A percentile compares a stretch with the other conserved stretches of the same genome.
phyloP scores from a whole-genome alignment of 2,113 vertebrate species.

The Lethenteron reissneri region DNA sequence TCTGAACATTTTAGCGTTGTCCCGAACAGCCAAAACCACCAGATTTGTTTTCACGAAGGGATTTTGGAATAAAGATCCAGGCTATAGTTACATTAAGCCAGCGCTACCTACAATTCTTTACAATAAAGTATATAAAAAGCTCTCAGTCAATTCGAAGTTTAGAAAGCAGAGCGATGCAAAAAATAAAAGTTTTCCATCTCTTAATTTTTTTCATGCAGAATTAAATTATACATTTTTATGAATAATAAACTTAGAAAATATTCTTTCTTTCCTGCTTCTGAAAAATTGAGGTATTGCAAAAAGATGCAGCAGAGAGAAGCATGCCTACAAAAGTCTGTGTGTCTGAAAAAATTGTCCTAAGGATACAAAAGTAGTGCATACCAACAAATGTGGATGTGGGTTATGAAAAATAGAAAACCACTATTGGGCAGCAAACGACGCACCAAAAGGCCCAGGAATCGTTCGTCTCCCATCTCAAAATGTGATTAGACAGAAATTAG shows the following conservation, averaged over 20 bases:
- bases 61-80: slow-evolving; percentile 1
- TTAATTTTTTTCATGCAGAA: slow-evolving; percentile 6
- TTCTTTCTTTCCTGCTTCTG: slow-evolving; percentile 25
- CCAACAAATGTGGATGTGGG: slow-evolving; percentile 96
- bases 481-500: slow-evolving; percentile 97
- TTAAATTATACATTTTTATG: slow-evolving; percentile 7
- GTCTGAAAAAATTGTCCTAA: slow-evolving; percentile 89
- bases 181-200: slow-evolving; percentile 6
- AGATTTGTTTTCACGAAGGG: slow-evolving; percentile 1
- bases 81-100: slow-evolving; percentile 4
- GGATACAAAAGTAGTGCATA: slow-evolving; percentile 99
- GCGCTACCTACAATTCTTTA: slow-evolving; percentile 5
- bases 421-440: slow-evolving; percentile 25
- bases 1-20: too few species aligned
- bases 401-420: slow-evolving; percentile 99
- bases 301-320: slow-evolving; percentile 99
- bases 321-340: slow-evolving; percentile 98
- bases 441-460: slow-evolving; percentile 94
- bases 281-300: slow-evolving; percentile 99
- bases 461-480: slow-evolving; percentile 97
- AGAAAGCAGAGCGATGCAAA: slow-evolving; percentile 6
- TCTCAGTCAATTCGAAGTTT: slow-evolving; percentile 6
- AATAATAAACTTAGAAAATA: slow-evolving; percentile 7
- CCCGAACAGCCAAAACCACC: not conserved
- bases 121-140: slow-evolving; percentile 7